phyloP scores from a whole-genome alignment of 2,888 invertebrate genomes.

The Eristalis arbustorum region DNA sequence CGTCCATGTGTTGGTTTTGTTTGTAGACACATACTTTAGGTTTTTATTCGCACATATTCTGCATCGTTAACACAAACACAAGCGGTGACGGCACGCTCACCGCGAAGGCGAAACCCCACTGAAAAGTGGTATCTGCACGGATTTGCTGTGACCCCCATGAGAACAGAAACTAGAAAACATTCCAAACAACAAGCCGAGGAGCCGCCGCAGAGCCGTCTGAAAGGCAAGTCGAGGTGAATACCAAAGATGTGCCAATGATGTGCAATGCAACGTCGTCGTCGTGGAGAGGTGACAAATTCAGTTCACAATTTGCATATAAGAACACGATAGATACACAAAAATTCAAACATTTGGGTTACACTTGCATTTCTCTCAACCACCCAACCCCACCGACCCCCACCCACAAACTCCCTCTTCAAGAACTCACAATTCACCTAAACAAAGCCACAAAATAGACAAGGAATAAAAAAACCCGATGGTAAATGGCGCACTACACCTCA shows the following conservation, averaged over 20 bases:
- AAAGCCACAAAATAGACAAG: constrained; percentile 35
- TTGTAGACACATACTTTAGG: constrained; percentile 26
- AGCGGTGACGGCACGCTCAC: neutral
- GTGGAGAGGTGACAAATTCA: constrained; percentile 65
- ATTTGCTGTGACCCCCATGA: constrained; percentile 61
- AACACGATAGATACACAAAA: constrained; percentile 52
- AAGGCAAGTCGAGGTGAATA: constrained; percentile 28
- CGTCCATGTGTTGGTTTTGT: constrained; percentile 28
- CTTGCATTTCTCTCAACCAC: constrained; percentile 42
- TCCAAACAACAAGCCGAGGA: constrained; percentile 51
- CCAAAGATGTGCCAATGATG: constrained; percentile 26
- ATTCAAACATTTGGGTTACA: constrained; percentile 53
- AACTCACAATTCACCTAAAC: constrained; percentile 36
- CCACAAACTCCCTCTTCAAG: neutral
- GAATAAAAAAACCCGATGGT: constrained; percentile 12
- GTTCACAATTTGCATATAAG: constrained; percentile 62
- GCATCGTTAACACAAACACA: neutral
- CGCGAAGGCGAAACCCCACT: neutral
- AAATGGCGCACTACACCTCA: constrained; percentile 19
- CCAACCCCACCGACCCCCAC: constrained; percentile 30
- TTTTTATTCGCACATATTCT: constrained; percentile 49
- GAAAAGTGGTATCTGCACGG: neutral
- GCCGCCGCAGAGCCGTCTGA: neutral
- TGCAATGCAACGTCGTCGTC: constrained; percentile 1
- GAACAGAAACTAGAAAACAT: constrained; percentile 50